Evolutionary conservation across 2,113 vertebrate species (phyloP).

Genomic region (Meles meles): DNA sequence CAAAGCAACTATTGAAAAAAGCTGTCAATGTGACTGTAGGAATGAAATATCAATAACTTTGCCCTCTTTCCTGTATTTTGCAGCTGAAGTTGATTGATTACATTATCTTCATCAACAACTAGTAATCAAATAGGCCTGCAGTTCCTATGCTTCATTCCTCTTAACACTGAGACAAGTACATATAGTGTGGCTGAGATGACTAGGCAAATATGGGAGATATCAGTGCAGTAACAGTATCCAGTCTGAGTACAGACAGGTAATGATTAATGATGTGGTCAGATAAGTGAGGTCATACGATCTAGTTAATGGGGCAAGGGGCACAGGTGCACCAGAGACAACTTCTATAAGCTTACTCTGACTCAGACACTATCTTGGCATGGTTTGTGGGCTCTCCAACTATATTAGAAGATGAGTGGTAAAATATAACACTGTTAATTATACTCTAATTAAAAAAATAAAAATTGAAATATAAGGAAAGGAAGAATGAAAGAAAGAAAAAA

Average conservation of each 20-base stretch:
- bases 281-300: neutral
- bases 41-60: neutral
- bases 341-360: neutral
- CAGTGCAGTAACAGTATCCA: neutral
- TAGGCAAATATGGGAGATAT: neutral
- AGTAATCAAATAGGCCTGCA: neutral
- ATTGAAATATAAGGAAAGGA: neutral
- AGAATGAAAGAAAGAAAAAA: neutral
- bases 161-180: neutral
- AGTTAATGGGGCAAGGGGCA: neutral
- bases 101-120: neutral
- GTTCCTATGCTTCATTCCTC: neutral
- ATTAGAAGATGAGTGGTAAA: neutral
- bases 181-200: neutral
- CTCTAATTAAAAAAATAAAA: neutral
- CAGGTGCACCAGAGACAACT: neutral
- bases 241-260: neutral
- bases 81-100: neutral
- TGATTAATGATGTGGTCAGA: constrained; percentile 30
- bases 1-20: neutral
- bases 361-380: neutral
- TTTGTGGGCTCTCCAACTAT: neutral
- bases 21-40: neutral
- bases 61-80: neutral
- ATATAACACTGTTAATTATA: neutral